A percentile compares a stretch with the other conserved stretches of the same genome.
phyloP scores from a whole-genome alignment of 2,888 invertebrate genomes.

The Keiferia lycopersicella region DNA sequence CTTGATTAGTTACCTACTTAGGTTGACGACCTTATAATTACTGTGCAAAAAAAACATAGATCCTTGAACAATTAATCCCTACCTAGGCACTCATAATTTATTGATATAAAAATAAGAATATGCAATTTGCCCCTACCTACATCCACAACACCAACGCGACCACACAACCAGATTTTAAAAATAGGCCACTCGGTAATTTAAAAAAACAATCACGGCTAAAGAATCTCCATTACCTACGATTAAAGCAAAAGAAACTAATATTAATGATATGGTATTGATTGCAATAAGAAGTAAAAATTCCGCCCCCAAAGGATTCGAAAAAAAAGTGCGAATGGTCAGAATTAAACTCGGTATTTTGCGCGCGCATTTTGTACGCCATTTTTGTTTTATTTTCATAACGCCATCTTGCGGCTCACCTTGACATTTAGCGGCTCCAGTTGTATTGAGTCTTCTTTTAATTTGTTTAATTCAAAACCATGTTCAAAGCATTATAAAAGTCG shows the following conservation, averaged over 20 bases:
- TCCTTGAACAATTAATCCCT: not conserved
- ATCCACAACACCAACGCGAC: not conserved
- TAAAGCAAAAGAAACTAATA: conserved; percentile 19
- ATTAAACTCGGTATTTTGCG: conserved; percentile 29
- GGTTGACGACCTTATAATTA: too few relatives aligned
- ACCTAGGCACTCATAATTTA: conserved; percentile 27
- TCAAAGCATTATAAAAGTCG: not conserved
- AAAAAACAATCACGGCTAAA: not conserved
- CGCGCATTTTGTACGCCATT: conserved; percentile 40
- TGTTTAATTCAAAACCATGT: conserved; percentile 14
- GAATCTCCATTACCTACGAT: conserved; percentile 22
- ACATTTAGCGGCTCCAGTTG: conserved; percentile 57
- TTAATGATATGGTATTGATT: conserved; percentile 34
- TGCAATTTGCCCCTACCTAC: not conserved
- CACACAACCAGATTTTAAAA: conserved; percentile 6
- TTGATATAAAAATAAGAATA: conserved; percentile 26
- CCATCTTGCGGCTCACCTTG: conserved; percentile 64
- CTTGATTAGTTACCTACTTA: too few relatives aligned
- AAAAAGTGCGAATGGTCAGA: conserved; percentile 29
- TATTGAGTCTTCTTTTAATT: conserved; percentile 33
- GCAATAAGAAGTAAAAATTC: conserved; percentile 32
- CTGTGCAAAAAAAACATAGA: too few relatives aligned
- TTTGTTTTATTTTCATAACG: conserved; percentile 46
- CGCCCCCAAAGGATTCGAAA: conserved; percentile 26
- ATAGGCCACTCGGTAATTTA: not conserved